Evolutionary conservation across 1,140 invertebrate genomes (phyloP).

Genomic region (Drosophila takahashii): DNA sequence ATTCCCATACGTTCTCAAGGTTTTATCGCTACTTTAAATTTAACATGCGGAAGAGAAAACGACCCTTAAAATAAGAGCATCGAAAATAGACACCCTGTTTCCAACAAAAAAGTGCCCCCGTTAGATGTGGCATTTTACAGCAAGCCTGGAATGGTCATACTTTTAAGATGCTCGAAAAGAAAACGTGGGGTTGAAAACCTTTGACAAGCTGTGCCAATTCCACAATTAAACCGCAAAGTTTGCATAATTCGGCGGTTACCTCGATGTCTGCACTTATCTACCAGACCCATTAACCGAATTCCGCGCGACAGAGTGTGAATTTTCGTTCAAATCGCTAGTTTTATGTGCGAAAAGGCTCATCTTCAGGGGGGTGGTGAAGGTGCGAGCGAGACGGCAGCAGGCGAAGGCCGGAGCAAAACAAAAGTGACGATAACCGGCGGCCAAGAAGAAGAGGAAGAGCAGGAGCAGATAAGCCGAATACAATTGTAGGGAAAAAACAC

Average conservation of each 20-base stretch:
- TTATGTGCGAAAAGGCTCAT: slow-evolving; percentile 34
- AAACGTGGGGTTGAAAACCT: slow-evolving; percentile 43
- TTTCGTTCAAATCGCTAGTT: slow-evolving; percentile 11
- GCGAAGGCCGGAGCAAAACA: slow-evolving; percentile 42
- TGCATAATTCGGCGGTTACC: slow-evolving; percentile 28
- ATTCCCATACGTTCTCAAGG: no score
- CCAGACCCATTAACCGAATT: slow-evolving; percentile 19
- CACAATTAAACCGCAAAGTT: slow-evolving; percentile 22
- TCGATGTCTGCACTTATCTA: slow-evolving; percentile 15
- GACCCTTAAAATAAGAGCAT: no score
- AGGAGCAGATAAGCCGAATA: slow-evolving; percentile 55
- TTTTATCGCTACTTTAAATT: no score
- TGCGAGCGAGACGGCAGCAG: slow-evolving; percentile 59
- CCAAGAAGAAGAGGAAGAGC: slow-evolving; percentile 32
- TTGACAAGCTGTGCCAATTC: slow-evolving; percentile 34
- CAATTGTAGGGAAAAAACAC: slow-evolving; percentile 40
- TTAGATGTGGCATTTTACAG: not conserved
- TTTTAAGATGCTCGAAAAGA: slow-evolving; percentile 23
- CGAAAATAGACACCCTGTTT: slow-evolving; percentile 9
- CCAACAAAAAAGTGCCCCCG: no score
- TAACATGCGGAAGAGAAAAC: no score
- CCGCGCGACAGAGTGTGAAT: slow-evolving; percentile 4
- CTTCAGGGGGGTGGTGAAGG: slow-evolving; percentile 20
- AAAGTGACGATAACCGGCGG: slow-evolving; percentile 57
- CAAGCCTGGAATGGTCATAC: slow-evolving; percentile 8